These are phyloP conservation scores for Xiphophorus birchmanni DNA, from an alignment of 2,797 vertebrate species.

Conservation along the genomic window DNA sequence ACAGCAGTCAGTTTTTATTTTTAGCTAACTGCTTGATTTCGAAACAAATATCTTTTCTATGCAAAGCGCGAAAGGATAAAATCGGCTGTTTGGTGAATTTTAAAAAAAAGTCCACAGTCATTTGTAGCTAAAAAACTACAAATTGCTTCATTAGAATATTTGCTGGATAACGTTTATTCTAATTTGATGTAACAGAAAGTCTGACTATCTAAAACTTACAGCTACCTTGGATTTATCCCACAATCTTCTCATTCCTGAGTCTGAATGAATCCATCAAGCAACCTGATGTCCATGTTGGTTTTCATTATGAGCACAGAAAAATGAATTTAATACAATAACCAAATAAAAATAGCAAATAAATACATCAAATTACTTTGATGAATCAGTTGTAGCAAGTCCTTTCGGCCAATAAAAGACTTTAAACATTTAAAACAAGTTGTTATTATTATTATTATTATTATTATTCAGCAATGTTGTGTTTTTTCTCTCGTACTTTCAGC, in stretches of 20 bases:
- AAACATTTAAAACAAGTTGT: neutral
- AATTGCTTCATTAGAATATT: neutral
- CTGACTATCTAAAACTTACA: neutral
- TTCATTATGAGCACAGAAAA: neutral
- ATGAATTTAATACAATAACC: neutral
- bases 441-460: neutral
- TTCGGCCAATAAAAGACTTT: neutral
- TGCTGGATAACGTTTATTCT: neutral
- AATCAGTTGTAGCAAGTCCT: neutral
- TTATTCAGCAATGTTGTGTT: neutral
- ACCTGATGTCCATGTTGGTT: neutral
- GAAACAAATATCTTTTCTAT: neutral
- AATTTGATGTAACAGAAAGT: neutral
- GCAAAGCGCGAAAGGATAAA: neutral
- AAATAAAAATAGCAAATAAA: neutral
- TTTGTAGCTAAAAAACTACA: neutral
- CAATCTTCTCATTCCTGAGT: neutral
- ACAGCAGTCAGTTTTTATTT: neutral
- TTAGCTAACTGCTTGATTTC: neutral
- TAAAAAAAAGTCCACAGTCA: neutral
- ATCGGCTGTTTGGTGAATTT: neutral
- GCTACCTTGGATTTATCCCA: neutral
- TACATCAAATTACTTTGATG: neutral
- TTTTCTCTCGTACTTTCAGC: neutral
- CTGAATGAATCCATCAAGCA: neutral